Conservation (phyloP, 2,797 vertebrate species). For the Falco columbarius region DNA sequence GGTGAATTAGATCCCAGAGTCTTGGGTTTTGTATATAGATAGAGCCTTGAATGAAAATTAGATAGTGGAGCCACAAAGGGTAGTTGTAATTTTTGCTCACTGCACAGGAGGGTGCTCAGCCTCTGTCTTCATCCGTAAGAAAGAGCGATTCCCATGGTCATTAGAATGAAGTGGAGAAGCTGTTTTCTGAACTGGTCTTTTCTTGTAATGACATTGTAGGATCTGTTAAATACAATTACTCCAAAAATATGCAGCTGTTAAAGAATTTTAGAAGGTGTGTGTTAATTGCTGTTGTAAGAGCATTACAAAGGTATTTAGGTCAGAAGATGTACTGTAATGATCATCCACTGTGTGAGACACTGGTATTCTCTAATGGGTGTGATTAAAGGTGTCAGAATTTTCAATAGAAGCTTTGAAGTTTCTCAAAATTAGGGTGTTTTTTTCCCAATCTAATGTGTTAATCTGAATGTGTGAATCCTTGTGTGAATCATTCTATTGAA, state of each 20-base stretch:
- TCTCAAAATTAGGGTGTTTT: background rate
- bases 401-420: background rate
- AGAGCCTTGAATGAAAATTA: slow-evolving; percentile 8
- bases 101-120: slow-evolving; percentile 70
- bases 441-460: background rate
- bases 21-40: background rate
- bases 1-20: background rate
- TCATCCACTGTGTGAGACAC: background rate
- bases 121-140: slow-evolving; percentile 7
- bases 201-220: background rate
- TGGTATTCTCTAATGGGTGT: background rate
- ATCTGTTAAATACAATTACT: background rate
- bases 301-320: slow-evolving; percentile 45
- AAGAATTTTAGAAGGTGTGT: background rate
- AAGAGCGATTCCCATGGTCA: background rate
- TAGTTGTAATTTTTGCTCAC: slow-evolving; percentile 61
- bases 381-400: slow-evolving; percentile 21
- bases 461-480: background rate
- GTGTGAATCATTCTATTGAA: background rate
- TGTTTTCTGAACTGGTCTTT: background rate
- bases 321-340: background rate
- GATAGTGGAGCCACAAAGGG: background rate
- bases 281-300: slow-evolving; percentile 15
- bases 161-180: background rate
- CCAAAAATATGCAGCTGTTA: background rate